These are phyloP conservation scores for Torymus aiolomorphi DNA, from an alignment of 2,888 invertebrate genomes.

Conservation along the genomic window DNA sequence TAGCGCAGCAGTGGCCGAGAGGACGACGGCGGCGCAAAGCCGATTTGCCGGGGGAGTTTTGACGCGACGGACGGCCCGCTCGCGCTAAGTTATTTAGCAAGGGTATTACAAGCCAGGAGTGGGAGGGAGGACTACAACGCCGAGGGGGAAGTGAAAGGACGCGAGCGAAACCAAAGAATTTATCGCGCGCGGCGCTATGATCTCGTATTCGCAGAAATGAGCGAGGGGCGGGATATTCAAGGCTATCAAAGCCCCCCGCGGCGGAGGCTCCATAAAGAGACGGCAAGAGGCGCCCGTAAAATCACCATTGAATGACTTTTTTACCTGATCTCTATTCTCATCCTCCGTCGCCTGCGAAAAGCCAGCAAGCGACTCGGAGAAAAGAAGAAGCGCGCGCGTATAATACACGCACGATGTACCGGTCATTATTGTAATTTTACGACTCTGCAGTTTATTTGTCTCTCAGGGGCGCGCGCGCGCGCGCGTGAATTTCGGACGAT, in stretches of 20 bases:
- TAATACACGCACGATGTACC: not conserved
- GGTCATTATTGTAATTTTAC: slow-evolving; percentile 57
- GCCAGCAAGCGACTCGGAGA: too few relatives aligned
- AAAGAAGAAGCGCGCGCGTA: too few relatives aligned
- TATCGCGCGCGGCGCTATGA: slow-evolving; percentile 32
- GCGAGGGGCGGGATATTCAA: slow-evolving; percentile 27
- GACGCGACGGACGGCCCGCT: slow-evolving; percentile 10
- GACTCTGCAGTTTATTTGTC: slow-evolving; percentile 43
- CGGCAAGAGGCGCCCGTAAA: slow-evolving; percentile 26
- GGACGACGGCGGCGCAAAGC: slow-evolving; percentile 5
- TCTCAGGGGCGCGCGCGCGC: not conserved
- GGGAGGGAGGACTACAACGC: too few relatives aligned
- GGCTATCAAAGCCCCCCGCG: slow-evolving; percentile 14
- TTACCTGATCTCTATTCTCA: slow-evolving; percentile 9
- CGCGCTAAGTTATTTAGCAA: slow-evolving; percentile 34
- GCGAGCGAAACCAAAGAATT: slow-evolving; percentile 26
- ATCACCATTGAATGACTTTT: slow-evolving; percentile 42
- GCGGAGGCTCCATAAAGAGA: slow-evolving; percentile 26
- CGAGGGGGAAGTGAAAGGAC: not conserved
- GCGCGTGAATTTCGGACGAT: slow-evolving; percentile 35
- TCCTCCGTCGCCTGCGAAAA: too few relatives aligned
- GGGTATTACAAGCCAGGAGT: not conserved
- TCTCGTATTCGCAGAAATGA: slow-evolving; percentile 38
- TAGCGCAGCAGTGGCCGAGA: too few relatives aligned
- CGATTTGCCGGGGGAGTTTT: slow-evolving; percentile 40